Percentiles rank a stretch among this genome's conserved stretches.
Conservation (phyloP, 2,797 vertebrate species). For the Sciaenops ocellatus region DNA sequence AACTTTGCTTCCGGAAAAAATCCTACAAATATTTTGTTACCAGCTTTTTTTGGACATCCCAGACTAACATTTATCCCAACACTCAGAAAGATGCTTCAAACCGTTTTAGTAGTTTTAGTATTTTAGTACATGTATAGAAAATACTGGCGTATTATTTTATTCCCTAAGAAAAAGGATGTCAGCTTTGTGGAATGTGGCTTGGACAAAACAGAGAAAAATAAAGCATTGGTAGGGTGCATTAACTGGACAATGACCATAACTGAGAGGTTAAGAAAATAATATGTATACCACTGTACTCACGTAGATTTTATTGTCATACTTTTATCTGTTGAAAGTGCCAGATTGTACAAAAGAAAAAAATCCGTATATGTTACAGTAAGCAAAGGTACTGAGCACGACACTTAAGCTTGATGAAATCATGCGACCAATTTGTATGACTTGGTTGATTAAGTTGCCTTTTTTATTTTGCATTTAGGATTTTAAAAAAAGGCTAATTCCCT, state of each 20-base stretch:
- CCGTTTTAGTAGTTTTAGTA: too few species aligned
- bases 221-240: not conserved
- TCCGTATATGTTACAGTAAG: not conserved
- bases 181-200: constrained; percentile 8
- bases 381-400: not conserved
- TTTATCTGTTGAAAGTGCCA: constrained; percentile 15
- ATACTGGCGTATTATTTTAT: not conserved
- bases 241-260: not conserved
- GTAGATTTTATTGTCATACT: constrained; percentile 15
- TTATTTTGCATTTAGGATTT: constrained; percentile 12
- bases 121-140: constrained; percentile 10
- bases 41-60: constrained; percentile 3
- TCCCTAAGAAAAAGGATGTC: not conserved
- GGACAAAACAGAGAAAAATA: not conserved
- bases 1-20: not conserved
- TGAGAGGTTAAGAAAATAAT: constrained; percentile 20
- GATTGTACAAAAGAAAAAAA: constrained; percentile 17
- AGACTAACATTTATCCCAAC: not conserved
- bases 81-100: constrained; percentile 28
- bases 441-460: constrained; percentile 17
- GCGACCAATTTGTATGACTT: not conserved
- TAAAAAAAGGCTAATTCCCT: not conserved
- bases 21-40: constrained; percentile 9
- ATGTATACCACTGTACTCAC: not conserved
- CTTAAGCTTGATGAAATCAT: not conserved